Conservation (phyloP, 2,797 vertebrate species). For the Thripadectes ignobilis region DNA sequence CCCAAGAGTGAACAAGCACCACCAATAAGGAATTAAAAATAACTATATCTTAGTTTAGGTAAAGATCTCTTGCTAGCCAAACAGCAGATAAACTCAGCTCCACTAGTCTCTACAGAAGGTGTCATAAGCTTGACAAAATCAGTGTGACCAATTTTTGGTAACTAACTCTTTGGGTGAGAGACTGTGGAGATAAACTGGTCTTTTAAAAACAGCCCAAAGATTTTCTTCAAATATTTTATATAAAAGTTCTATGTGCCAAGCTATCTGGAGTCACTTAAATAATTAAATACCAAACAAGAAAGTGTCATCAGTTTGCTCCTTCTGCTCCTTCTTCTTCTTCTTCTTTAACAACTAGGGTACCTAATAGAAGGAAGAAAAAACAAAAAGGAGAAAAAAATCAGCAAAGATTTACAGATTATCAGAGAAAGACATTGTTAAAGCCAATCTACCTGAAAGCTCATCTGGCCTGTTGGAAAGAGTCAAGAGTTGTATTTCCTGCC, state of each 20-base stretch:
- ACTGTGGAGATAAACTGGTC: constrained; percentile 28
- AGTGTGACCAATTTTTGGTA: constrained; percentile 41
- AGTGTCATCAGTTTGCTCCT: constrained; percentile 75
- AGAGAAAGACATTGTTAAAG: neutral
- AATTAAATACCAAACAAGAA: constrained; percentile 69
- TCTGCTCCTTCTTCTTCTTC: constrained; percentile 85
- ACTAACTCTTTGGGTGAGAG: constrained; percentile 58
- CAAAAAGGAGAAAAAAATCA: neutral
- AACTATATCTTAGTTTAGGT: neutral
- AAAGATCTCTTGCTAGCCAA: constrained; percentile 10
- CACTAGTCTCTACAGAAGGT: constrained; percentile 3
- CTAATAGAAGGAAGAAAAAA: constrained; percentile 65
- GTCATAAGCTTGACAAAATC: constrained; percentile 14
- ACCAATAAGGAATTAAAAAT: neutral
- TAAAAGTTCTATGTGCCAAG: constrained; percentile 63
- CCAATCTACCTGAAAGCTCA: neutral
- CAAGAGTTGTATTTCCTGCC: neutral
- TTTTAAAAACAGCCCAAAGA: constrained; percentile 57
- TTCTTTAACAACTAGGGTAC: constrained; percentile 88
- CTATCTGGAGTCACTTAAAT: constrained; percentile 69
- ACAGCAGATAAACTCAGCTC: constrained; percentile 20
- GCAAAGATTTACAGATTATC: neutral
- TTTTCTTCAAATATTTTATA: constrained; percentile 69
- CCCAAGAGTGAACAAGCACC: constrained; percentile 21
- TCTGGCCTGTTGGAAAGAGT: neutral